phyloP scores from a whole-genome alignment of 2,797 vertebrate species.

The Muscicapa striata region DNA sequence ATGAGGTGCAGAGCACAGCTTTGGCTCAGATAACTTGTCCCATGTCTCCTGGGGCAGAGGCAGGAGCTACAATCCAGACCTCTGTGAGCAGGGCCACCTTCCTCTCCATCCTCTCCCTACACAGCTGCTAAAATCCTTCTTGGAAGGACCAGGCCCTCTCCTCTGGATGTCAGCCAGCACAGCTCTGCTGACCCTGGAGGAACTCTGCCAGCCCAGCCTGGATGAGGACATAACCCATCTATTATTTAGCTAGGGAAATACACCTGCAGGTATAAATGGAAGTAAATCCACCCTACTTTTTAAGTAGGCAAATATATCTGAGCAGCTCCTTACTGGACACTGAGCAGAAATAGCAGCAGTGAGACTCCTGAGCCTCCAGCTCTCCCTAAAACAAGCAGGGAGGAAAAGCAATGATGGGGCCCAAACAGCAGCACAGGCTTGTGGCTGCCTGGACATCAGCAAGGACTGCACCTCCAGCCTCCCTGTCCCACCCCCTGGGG shows the following conservation, averaged over 20 bases:
- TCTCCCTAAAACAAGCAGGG: background rate
- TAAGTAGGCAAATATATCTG: conserved; percentile 16
- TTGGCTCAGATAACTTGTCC: background rate
- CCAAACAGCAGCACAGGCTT: background rate
- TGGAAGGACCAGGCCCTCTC: background rate
- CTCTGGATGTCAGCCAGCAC: background rate
- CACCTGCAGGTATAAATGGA: conserved; percentile 18
- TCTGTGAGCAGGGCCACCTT: background rate
- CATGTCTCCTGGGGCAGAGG: background rate
- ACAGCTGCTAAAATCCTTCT: background rate
- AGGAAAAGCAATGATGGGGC: background rate
- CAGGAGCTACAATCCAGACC: background rate
- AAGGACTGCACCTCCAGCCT: background rate
- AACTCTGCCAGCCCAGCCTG: conserved; percentile 27
- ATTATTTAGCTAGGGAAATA: conserved; percentile 48
- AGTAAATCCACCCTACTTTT: conserved; percentile 23
- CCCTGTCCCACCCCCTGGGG: background rate
- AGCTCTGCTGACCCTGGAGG: conserved; percentile 27
- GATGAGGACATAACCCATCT: conserved; percentile 10
- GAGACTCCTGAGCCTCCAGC: background rate
- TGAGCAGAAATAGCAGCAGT: background rate
- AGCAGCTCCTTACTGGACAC: background rate
- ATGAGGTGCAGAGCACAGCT: background rate
- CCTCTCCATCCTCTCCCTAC: background rate
- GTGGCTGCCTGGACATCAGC: background rate